phyloP scores from a whole-genome alignment of 2,888 invertebrate species.

The Epinotia ramella region DNA sequence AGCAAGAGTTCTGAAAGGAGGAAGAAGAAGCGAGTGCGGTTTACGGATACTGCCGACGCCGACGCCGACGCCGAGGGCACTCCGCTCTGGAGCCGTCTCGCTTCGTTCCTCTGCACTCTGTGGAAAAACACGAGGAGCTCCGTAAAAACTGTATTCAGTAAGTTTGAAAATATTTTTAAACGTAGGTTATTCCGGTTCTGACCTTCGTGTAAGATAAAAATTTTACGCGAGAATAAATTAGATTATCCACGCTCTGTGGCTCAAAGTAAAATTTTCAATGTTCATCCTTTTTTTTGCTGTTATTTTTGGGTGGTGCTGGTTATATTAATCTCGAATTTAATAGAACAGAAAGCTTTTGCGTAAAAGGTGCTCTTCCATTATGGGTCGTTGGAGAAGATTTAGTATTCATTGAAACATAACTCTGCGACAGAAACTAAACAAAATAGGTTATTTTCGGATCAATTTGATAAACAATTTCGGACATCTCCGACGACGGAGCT shows the following conservation, averaged over 20 bases:
- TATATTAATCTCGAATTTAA: conserved; percentile 38
- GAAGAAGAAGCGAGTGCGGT: conserved; percentile 74
- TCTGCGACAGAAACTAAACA: conserved; percentile 14
- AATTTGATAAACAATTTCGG: conserved; percentile 60
- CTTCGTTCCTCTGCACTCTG: conserved; percentile 67
- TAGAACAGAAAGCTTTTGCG: conserved; percentile 22
- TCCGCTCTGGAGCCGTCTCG: conserved; percentile 67
- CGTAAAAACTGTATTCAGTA: conserved; percentile 67
- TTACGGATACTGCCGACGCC: conserved; percentile 64
- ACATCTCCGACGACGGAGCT: conserved; percentile 28
- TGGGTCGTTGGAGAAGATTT: conserved; percentile 5
- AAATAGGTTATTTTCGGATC: conserved; percentile 39
- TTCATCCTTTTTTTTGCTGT: conserved; percentile 50
- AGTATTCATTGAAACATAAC: conserved; percentile 23
- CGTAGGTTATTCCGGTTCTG: conserved; percentile 45
- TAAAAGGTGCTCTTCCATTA: neutral
- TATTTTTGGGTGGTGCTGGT: conserved; percentile 48
- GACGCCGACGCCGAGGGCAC: conserved; percentile 50
- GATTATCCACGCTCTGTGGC: conserved; percentile 54
- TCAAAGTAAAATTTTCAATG: conserved; percentile 53
- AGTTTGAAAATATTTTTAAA: conserved; percentile 58
- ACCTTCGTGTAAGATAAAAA: conserved; percentile 51
- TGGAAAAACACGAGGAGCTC: conserved; percentile 67
- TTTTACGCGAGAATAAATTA: conserved; percentile 53
- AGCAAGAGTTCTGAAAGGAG: conserved; percentile 62